These are phyloP conservation scores for Channa argus DNA, from an alignment of 2,113 vertebrate genomes.

Conservation along the genomic window DNA sequence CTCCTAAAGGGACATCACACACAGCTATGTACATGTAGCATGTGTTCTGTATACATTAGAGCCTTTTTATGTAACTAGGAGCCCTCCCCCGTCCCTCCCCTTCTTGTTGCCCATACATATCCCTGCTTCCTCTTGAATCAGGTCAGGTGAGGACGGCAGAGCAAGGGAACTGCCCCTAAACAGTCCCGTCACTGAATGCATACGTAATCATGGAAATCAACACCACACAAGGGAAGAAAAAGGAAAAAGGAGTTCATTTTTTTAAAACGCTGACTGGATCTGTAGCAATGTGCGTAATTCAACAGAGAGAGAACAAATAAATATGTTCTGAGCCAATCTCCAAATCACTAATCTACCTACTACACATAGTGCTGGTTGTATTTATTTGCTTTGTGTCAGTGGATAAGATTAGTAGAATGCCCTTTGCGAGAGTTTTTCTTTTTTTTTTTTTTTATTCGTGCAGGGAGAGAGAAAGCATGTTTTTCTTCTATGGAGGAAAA, in stretches of 20 bases:
- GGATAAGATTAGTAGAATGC: too few relatives aligned
- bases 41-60: constrained; percentile 68
- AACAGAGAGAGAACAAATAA: too few relatives aligned
- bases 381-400: too few relatives aligned
- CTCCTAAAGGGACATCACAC: constrained; percentile 6
- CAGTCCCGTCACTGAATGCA: constrained; percentile 24
- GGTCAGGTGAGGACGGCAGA: constrained; percentile 79
- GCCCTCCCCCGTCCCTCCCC: constrained; percentile 30
- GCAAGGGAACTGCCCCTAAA: constrained; percentile 19
- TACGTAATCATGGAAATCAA: constrained; percentile 32
- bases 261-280: constrained; percentile 19
- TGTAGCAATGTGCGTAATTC: not conserved
- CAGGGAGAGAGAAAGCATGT: too few relatives aligned
- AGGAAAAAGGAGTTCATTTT: not conserved
- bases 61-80: constrained; percentile 74
- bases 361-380: too few relatives aligned
- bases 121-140: constrained; percentile 59
- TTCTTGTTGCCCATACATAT: constrained; percentile 49
- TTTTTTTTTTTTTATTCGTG: too few relatives aligned
- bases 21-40: constrained; percentile 12
- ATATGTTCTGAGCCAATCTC: too few relatives aligned
- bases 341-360: too few relatives aligned
- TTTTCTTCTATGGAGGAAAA: too few relatives aligned
- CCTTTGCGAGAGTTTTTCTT: too few relatives aligned
- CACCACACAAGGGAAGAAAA: constrained; percentile 5